Evolutionary conservation across 1,140 invertebrate genomes (phyloP).

Genomic region (Trichogramma pretiosum): DNA sequence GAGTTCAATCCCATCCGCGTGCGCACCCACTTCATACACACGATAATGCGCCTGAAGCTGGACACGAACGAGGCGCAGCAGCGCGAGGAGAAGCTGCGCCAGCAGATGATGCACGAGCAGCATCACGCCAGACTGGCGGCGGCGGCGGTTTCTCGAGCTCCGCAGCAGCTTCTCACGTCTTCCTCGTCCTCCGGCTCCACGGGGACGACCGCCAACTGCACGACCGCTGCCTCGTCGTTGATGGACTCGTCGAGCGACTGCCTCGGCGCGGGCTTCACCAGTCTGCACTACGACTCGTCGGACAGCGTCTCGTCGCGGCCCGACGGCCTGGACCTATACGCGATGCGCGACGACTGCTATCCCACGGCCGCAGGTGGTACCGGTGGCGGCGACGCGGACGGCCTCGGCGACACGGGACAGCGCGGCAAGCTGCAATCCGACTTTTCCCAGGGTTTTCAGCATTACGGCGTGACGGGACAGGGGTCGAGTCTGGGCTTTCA

Average conservation of each 20-base stretch:
- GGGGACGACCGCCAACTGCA: neutral
- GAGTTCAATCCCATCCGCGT: slow-evolving; percentile 95
- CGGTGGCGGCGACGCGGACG: too few relatives aligned
- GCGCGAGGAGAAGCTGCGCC: slow-evolving; percentile 69
- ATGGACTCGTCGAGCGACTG: slow-evolving; percentile 3
- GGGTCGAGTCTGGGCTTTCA: slow-evolving; percentile 18
- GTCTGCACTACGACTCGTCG: slow-evolving; percentile 50
- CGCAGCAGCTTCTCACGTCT: neutral
- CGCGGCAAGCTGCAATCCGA: slow-evolving; percentile 34
- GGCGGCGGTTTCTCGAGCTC: too few relatives aligned
- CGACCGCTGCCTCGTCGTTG: neutral
- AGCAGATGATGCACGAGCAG: slow-evolving; percentile 41
- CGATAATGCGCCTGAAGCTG: slow-evolving; percentile 86
- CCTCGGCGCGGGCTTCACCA: slow-evolving; percentile 52
- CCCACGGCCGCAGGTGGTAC: too few relatives aligned
- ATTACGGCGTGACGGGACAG: slow-evolving; percentile 24
- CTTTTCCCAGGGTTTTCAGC: slow-evolving; percentile 37
- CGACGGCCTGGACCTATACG: slow-evolving; percentile 57
- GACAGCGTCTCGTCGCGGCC: slow-evolving; percentile 43
- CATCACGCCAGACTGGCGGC: too few relatives aligned
- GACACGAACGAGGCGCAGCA: slow-evolving; percentile 92
- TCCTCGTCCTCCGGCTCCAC: neutral
- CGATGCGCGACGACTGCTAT: slow-evolving; percentile 60
- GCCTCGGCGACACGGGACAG: slow-evolving; percentile 11
- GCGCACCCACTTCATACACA: slow-evolving; percentile 95